These are phyloP conservation scores for Plecturocebus donacophilus DNA, from an alignment of 2,113 vertebrate genomes.

Conservation along the genomic window DNA sequence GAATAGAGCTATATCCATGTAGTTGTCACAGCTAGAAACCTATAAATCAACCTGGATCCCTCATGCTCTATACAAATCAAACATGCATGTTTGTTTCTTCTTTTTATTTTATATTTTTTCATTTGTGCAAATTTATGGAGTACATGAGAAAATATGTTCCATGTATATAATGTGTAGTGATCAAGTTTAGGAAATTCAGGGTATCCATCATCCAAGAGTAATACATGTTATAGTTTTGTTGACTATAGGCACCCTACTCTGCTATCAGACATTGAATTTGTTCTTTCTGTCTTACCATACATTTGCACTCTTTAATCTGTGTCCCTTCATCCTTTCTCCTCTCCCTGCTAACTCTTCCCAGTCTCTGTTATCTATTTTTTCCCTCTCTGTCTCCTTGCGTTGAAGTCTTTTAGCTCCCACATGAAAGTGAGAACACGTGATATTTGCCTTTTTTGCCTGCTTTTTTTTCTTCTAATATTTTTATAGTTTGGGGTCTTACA, in stretches of 20 bases:
- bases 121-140: not conserved
- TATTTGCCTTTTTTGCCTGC: too few species aligned
- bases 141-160: not conserved
- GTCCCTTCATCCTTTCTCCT: not conserved
- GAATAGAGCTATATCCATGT: not conserved
- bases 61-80: not conserved
- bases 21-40: not conserved
- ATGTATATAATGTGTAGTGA: not conserved
- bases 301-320: not conserved
- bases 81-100: not conserved
- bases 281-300: not conserved
- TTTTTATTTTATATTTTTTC: not conserved
- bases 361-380: not conserved
- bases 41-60: fast-evolving
- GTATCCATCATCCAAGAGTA: not conserved
- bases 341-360: not conserved
- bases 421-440: too few species aligned
- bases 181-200: not conserved
- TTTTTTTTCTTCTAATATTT: not conserved
- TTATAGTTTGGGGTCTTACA: not conserved
- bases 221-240: not conserved
- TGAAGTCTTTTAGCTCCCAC: too few species aligned
- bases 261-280: not conserved
- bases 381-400: too few species aligned
- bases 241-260: not conserved